Conservation (phyloP, 2,888 invertebrate genomes). For the Allygus modestus region DNA sequence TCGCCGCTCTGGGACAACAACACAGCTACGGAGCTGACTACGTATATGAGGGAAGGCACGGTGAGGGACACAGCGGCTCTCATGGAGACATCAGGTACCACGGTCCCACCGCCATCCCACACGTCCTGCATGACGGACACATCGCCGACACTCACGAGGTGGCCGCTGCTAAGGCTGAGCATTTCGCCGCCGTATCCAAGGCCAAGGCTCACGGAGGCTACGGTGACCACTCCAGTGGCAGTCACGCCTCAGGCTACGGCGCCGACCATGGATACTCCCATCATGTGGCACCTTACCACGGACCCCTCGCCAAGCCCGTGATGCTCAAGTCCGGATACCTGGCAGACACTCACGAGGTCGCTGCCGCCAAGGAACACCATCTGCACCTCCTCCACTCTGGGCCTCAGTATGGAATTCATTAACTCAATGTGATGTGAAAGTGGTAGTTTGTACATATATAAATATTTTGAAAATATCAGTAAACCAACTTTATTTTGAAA, state of each 20-base stretch:
- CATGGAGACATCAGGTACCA: conserved; percentile 30
- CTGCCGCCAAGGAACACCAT: conserved; percentile 37
- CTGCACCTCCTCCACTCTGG: conserved; percentile 1
- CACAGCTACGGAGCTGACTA: conserved; percentile 4
- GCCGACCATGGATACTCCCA: too few species aligned
- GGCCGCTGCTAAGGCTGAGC: conserved; percentile 35
- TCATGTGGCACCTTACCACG: conserved; percentile 39
- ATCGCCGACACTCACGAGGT: conserved; percentile 28
- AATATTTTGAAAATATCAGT: too few species aligned
- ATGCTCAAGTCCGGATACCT: conserved; percentile 47
- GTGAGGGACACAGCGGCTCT: conserved; percentile 24
- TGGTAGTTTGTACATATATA: too few species aligned
- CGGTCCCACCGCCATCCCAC: conserved; percentile 11
- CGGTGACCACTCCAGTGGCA: conserved; percentile 43
- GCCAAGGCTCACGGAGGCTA: conserved; percentile 40
- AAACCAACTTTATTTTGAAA: too few species aligned
- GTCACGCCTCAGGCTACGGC: too few species aligned
- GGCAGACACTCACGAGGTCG: conserved; percentile 50
- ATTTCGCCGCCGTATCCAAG: conserved; percentile 48
- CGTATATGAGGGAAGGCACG: background rate
- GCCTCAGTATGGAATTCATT: background rate
- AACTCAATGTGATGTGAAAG: too few species aligned
- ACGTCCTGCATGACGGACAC: background rate
- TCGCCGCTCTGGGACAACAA: conserved; percentile 39
- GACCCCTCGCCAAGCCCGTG: conserved; percentile 51